Conservation (phyloP, 2,888 invertebrate genomes). For the Coleophora flavipennella region DNA sequence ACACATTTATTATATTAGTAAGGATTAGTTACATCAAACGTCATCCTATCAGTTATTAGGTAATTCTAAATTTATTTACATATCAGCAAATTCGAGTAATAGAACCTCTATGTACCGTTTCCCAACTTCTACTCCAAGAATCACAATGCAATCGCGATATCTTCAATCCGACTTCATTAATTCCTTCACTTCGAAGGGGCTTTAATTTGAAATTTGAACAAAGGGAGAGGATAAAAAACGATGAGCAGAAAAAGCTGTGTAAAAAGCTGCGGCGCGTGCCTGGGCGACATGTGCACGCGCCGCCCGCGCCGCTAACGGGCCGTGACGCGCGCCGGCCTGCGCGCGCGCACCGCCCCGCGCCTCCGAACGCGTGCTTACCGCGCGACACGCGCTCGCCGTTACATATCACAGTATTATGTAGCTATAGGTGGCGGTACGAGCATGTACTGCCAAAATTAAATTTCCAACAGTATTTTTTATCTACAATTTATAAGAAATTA, state of each 20-base stretch:
- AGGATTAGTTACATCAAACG: too few relatives aligned
- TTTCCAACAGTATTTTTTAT: too few relatives aligned
- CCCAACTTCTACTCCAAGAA: too few relatives aligned
- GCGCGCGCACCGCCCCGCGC: constrained; percentile 9
- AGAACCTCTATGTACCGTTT: too few relatives aligned
- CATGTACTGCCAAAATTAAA: too few relatives aligned
- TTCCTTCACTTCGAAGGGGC: constrained; percentile 28
- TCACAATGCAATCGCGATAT: constrained; percentile 7
- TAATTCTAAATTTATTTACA: too few relatives aligned
- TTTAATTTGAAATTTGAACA: constrained; percentile 52
- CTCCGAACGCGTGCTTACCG: constrained; percentile 18
- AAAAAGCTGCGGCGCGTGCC: constrained; percentile 68
- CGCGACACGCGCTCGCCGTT: constrained; percentile 53
- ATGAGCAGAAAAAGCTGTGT: constrained; percentile 45
- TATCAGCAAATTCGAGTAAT: too few relatives aligned
- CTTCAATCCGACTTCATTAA: constrained; percentile 34
- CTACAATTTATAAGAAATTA: too few relatives aligned
- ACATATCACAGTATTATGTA: constrained; percentile 20
- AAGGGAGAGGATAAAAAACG: constrained; percentile 58
- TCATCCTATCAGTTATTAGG: too few relatives aligned
- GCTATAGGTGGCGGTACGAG: not conserved
- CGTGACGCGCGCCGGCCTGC: constrained; percentile 36
- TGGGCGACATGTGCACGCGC: constrained; percentile 67
- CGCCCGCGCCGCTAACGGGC: constrained; percentile 59
- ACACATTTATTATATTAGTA: too few relatives aligned